Percentiles rank a stretch among this genome's conserved stretches.
Conservation (phyloP, 64 coral and sea anemone species). For the Trachythela sp. region DNA sequence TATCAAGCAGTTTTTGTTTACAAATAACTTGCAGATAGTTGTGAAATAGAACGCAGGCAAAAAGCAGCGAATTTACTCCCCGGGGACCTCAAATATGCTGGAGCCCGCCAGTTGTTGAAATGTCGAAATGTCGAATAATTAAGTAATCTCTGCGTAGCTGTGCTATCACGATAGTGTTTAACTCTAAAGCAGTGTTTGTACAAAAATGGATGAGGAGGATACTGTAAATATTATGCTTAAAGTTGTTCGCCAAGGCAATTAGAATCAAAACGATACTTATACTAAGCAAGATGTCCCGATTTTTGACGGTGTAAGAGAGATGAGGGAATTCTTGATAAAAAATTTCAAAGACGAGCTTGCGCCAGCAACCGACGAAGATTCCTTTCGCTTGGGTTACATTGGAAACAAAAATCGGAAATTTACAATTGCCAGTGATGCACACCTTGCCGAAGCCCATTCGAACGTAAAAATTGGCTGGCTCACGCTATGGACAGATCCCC, state of each 20-base stretch:
- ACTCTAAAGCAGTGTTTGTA: too few relatives aligned
- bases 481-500: slow-evolving; percentile 30
- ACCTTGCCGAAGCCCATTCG: slow-evolving; percentile 25
- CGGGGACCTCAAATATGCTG: too few relatives aligned
- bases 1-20: too few relatives aligned
- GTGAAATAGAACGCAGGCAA: too few relatives aligned
- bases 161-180: too few relatives aligned
- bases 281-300: neutral
- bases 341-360: neutral
- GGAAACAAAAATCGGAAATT: neutral
- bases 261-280: neutral
- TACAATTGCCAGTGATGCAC: neutral
- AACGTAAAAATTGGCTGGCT: slow-evolving; percentile 8
- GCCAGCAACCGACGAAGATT: neutral
- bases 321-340: neutral
- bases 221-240: neutral
- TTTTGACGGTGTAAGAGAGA: neutral
- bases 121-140: too few relatives aligned
- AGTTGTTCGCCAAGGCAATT: neutral
- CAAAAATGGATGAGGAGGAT: neutral
- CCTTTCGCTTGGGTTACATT: slow-evolving; percentile 25
- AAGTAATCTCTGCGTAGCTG: too few relatives aligned
- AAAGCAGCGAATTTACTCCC: too few relatives aligned
- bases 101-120: too few relatives aligned
- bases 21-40: too few relatives aligned